A percentile compares a stretch with the other conserved stretches of the same genome.
Evolutionary conservation across 2,113 vertebrate genomes (phyloP).

Genomic region (Pelecanus crispus): DNA sequence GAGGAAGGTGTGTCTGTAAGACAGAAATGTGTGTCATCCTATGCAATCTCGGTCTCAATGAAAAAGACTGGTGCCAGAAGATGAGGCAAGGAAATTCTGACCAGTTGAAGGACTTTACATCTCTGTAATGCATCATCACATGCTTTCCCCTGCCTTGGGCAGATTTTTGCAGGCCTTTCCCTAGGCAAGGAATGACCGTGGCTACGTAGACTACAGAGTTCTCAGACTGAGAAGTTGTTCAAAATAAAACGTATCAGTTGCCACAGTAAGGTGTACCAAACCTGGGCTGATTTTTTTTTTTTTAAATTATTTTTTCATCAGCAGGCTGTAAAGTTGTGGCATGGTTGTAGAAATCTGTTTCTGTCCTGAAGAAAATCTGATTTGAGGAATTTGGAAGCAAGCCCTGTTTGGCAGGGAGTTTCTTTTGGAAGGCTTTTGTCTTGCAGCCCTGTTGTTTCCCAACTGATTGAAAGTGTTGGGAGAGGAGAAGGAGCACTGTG

Average conservation of each 20-base stretch:
- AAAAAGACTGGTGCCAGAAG: background rate
- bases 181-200: rapidly evolving
- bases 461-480: background rate
- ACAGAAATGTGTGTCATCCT: background rate
- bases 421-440: background rate
- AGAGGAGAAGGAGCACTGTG: background rate
- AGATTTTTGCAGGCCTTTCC: background rate
- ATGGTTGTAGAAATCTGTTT: background rate
- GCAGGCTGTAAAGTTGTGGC: too few relatives aligned
- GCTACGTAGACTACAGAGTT: too few relatives aligned
- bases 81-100: background rate
- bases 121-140: background rate
- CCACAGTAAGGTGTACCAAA: background rate
- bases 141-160: background rate
- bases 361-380: background rate
- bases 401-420: background rate
- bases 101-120: background rate
- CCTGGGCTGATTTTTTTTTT: background rate
- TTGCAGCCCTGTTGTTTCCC: background rate
- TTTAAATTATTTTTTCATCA: background rate
- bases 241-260: background rate
- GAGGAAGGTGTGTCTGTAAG: background rate
- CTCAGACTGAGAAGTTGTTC: background rate
- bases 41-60: background rate
- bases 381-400: background rate